phyloP scores from a whole-genome alignment of 2,888 invertebrate genomes.

The Apomyelois bistriatella region DNA sequence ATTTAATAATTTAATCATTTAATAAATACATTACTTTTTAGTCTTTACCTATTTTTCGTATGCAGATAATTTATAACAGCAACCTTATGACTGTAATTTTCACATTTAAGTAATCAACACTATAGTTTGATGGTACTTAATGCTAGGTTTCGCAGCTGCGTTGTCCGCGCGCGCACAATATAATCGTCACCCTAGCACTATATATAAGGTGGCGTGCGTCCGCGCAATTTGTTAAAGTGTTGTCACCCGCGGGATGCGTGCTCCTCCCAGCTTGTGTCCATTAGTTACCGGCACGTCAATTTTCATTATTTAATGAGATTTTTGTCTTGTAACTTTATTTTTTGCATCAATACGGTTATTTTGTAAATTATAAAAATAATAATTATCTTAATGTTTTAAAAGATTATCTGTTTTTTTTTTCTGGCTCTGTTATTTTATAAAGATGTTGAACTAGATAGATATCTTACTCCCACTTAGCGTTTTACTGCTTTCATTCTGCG shows the following conservation, averaged over 20 bases:
- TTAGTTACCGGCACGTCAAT: constrained; percentile 10
- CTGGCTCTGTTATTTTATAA: too few species aligned
- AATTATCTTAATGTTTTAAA: not conserved
- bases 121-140: not conserved
- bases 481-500: too few species aligned
- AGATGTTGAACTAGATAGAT: too few species aligned
- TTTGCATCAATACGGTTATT: not conserved
- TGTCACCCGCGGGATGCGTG: constrained; percentile 25
- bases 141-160: not conserved
- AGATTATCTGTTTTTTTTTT: too few species aligned
- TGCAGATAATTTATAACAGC: not conserved
- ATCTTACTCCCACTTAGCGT: too few species aligned
- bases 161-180: not conserved
- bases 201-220: constrained; percentile 29
- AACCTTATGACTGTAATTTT: not conserved
- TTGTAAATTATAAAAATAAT: too few species aligned
- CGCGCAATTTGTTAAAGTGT: constrained; percentile 34
- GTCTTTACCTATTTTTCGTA: not conserved
- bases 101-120: constrained; percentile 8
- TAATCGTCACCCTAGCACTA: constrained; percentile 25
- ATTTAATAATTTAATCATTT: too few species aligned
- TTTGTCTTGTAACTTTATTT: not conserved
- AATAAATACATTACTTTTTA: not conserved
- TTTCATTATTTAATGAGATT: constrained; percentile 12
- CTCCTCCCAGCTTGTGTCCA: constrained; percentile 6